Percentiles rank a stretch among this genome's conserved stretches.
These are phyloP conservation scores for Tetramorium simillimum DNA, from an alignment of 1,140 invertebrate species.

Conservation along the genomic window DNA sequence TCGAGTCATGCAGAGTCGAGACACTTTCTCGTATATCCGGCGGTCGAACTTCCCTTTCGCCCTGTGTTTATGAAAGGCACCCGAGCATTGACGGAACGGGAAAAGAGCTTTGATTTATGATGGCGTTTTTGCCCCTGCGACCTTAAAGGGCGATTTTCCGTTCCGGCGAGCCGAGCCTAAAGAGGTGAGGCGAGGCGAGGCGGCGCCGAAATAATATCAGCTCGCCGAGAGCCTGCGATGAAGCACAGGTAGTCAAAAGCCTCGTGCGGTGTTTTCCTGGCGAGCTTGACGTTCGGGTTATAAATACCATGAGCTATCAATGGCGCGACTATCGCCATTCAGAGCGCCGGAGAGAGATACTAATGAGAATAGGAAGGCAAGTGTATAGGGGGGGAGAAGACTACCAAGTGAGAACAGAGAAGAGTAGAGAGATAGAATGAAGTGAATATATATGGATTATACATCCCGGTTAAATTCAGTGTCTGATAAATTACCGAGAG, in stretches of 20 bases:
- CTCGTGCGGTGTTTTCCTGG: conserved; percentile 64
- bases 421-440: background rate
- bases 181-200: background rate
- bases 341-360: conserved; percentile 52
- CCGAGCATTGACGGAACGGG: background rate
- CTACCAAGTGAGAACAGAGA: background rate
- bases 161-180: conserved; percentile 20
- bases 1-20: conserved; percentile 13
- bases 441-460: background rate
- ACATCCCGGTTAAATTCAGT: background rate
- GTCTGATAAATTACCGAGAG: background rate
- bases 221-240: conserved; percentile 14
- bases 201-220: conserved; percentile 53
- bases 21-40: conserved; percentile 22
- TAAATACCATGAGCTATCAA: conserved; percentile 80
- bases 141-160: conserved; percentile 55
- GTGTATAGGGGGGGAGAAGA: background rate
- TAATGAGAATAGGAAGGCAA: background rate
- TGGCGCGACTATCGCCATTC: conserved; percentile 78
- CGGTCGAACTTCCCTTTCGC: background rate
- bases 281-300: conserved; percentile 64
- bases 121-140: conserved; percentile 56
- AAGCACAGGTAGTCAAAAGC: conserved; percentile 70
- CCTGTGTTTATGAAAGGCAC: conserved; percentile 40
- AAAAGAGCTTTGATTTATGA: conserved; percentile 68